Evolutionary conservation across 1,140 invertebrate genomes (phyloP).

Genomic region (Babylonia areolata): DNA sequence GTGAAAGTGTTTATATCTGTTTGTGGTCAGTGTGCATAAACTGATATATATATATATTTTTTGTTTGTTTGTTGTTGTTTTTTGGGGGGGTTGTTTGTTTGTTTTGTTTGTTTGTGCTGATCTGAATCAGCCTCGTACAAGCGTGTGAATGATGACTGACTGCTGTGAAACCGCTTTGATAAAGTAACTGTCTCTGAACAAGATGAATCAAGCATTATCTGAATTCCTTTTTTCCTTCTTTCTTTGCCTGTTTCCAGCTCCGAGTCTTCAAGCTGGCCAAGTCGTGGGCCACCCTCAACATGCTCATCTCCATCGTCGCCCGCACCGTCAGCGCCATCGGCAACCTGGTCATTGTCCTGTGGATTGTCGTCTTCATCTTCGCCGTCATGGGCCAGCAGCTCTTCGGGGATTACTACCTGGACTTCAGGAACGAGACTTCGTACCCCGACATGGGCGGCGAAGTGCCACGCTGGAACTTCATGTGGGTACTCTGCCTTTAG

Average conservation of each 20-base stretch:
- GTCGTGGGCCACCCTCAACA: conserved; percentile 98
- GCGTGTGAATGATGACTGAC: too few species aligned
- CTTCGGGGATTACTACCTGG: conserved; percentile 92
- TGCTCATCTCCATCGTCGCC: conserved; percentile 98
- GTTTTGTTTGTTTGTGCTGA: too few species aligned
- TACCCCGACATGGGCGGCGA: conserved; percentile 54
- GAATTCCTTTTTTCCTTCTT: not conserved
- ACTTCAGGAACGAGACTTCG: conserved; percentile 37
- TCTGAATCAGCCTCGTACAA: too few species aligned
- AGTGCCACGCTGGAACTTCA: conserved; percentile 91
- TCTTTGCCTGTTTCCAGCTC: conserved; percentile 76
- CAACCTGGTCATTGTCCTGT: conserved; percentile 97
- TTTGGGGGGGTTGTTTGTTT: not conserved
- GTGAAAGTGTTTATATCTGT: too few species aligned
- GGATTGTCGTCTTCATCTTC: conserved; percentile 99
- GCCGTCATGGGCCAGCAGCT: conserved; percentile 99
- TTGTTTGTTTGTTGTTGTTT: not conserved
- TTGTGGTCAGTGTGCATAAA: too few species aligned
- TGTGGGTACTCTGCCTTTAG: not conserved
- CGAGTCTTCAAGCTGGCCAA: conserved; percentile 99
- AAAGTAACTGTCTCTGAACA: too few species aligned
- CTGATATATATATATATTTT: not conserved
- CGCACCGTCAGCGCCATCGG: conserved; percentile 97
- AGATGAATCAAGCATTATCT: too few species aligned
- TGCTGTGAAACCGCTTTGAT: not conserved